Evolutionary conservation across 2,797 vertebrate genomes (phyloP).

Genomic region (Phalloptychus januarius): DNA sequence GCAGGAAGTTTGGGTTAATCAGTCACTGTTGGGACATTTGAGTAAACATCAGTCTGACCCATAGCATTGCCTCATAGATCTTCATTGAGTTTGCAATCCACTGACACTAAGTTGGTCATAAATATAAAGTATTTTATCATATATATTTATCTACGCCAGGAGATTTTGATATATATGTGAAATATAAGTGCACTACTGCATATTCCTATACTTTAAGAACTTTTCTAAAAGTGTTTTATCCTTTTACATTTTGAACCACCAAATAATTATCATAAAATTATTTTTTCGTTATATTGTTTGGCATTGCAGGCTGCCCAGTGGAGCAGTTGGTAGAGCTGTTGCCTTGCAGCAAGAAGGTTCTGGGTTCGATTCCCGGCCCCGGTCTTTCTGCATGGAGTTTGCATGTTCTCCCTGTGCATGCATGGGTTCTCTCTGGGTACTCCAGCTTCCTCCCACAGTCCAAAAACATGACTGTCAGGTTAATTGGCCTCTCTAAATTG

Average conservation of each 20-base stretch:
- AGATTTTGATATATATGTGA: background rate
- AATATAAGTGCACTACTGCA: background rate
- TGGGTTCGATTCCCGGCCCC: too few relatives aligned
- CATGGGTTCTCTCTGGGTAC: too few relatives aligned
- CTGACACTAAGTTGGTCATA: background rate
- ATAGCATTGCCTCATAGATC: constrained; percentile 31
- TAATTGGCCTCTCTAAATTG: too few relatives aligned
- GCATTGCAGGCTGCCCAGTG: too few relatives aligned
- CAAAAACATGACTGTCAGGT: too few relatives aligned
- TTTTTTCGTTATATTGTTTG: background rate
- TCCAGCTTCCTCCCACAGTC: too few relatives aligned
- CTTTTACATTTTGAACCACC: background rate
- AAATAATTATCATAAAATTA: background rate
- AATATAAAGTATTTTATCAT: background rate
- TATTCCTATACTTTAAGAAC: background rate
- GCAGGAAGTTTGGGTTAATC: constrained; percentile 67
- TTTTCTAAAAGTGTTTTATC: background rate
- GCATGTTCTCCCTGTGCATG: too few relatives aligned
- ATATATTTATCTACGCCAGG: background rate
- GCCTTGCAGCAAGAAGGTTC: too few relatives aligned
- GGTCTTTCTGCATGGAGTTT: too few relatives aligned
- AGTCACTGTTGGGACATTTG: constrained; percentile 59
- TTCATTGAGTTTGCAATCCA: background rate
- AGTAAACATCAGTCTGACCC: constrained; percentile 61
- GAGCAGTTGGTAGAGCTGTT: too few relatives aligned